These are phyloP conservation scores for Macrotus californicus DNA, from an alignment of 2,113 vertebrate species.

Conservation along the genomic window DNA sequence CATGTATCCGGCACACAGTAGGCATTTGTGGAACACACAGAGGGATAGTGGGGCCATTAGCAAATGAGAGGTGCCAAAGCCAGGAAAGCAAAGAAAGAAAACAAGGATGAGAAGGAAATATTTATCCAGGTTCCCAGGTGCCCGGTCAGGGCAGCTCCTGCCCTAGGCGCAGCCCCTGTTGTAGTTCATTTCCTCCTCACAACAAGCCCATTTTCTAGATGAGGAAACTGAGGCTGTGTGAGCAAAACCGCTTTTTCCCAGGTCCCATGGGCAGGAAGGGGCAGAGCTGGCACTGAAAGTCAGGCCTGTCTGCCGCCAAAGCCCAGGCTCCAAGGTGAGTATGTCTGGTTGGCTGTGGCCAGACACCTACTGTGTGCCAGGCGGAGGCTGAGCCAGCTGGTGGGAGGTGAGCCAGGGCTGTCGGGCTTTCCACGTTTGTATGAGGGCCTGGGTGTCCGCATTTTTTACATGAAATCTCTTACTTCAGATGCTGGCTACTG, in stretches of 20 bases:
- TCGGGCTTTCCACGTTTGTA: rapidly evolving
- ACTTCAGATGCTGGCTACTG: not conserved
- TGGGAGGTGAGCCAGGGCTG: rapidly evolving
- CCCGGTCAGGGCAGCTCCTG: not conserved
- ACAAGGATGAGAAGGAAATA: not conserved
- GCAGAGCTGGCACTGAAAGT: not conserved
- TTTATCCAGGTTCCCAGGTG: not conserved
- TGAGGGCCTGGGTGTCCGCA: not conserved
- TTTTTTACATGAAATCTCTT: not conserved
- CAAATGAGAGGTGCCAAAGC: not conserved
- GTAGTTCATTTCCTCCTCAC: not conserved
- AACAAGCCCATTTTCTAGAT: not conserved
- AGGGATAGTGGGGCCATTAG: not conserved
- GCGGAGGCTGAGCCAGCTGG: rapidly evolving
- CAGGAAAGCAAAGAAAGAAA: not conserved
- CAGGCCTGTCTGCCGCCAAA: not conserved
- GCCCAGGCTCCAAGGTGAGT: not conserved
- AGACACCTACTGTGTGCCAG: not conserved
- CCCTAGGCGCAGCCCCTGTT: rapidly evolving
- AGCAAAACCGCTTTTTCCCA: not conserved
- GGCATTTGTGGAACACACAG: not conserved
- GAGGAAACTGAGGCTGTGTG: not conserved
- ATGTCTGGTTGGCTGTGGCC: rapidly evolving
- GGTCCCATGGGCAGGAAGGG: not conserved
- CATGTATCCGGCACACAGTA: not conserved